A percentile compares a stretch with the other conserved stretches of the same genome.
phyloP scores from a whole-genome alignment of 2,888 invertebrate species.

The Athrips mouffetella region DNA sequence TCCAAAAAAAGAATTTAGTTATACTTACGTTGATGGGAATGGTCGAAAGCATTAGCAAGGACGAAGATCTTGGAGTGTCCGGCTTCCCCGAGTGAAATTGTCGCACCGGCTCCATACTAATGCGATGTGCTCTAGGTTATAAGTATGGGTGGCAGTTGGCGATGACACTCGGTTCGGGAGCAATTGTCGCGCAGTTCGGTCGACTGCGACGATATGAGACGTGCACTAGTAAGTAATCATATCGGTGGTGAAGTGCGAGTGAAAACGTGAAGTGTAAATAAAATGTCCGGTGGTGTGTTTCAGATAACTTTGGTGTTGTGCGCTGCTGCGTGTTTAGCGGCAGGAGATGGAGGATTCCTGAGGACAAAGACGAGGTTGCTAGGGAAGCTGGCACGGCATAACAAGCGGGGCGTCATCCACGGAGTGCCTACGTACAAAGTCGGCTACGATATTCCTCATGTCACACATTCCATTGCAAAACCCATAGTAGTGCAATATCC shows the following conservation, averaged over 20 bases:
- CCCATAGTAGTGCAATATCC: conserved; percentile 70
- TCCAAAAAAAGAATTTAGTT: conserved; percentile 39
- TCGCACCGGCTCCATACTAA: conserved; percentile 65
- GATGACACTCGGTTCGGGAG: conserved; percentile 50
- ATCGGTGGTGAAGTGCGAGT: conserved; percentile 28
- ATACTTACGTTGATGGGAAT: conserved; percentile 32
- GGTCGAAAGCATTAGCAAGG: conserved; percentile 63
- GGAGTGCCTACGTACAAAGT: conserved; percentile 67
- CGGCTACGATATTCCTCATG: conserved; percentile 67
- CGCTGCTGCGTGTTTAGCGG: conserved; percentile 43
- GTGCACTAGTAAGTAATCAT: conserved; percentile 52
- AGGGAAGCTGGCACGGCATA: conserved; percentile 52
- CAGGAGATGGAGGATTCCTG: conserved; percentile 53
- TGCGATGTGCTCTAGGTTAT: conserved; percentile 57
- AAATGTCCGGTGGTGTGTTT: conserved; percentile 37
- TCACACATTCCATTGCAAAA: conserved; percentile 69
- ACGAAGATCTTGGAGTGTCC: conserved; percentile 50
- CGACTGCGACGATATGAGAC: conserved; percentile 59
- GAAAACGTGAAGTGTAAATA: conserved; percentile 22
- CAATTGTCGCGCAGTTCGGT: conserved; percentile 52
- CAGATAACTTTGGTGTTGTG: conserved; percentile 60
- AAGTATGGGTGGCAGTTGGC: conserved; percentile 59
- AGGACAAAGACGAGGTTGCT: conserved; percentile 53
- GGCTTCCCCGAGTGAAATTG: conserved; percentile 64
- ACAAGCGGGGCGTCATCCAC: conserved; percentile 63